Base-by-base conservation (phyloP, 1,140 invertebrate genomes). In the Drosophila arawakana region DNA sequence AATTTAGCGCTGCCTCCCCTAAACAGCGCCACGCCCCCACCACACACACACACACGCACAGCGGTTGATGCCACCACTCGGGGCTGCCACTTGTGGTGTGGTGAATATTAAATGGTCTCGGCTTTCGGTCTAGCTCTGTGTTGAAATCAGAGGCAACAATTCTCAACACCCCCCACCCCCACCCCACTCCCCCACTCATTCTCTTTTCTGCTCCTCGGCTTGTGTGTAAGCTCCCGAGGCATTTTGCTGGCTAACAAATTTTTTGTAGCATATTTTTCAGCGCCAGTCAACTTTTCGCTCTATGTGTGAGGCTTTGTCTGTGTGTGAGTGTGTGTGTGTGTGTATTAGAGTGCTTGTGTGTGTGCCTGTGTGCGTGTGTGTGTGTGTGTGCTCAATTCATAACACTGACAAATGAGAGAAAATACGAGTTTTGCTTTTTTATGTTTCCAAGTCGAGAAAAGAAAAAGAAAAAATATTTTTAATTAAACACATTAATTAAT, bases 221-320 rank as follows among this genome's bases (percentile, higher is more conserved):
- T 73, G 68, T 60, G 55, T 74, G 44, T 58, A 7, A 57, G 71
- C 65, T 57, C 21, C 37, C 35, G 60, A 72, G 52, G 52, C 61
- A 50, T 57, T 55, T 72, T 15, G 52, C 61, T 47, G 71, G 34
- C n/a, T 41, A 78, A 67, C 68, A 73, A 72, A 58, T 46, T 59
- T 86, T 63, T 78, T 88, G 83, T 88, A 88, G 83, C 80, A 88
- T 80, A 88, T 77, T 88, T 86, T 80, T 76, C 66, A 74, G 83
- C 73, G 83, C 76, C 71, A 57, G 37, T n/a, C 60, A 67, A 69
- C 25, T 54, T 9, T 6, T 49, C 7, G 34, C n/a, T 59, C 34
- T 54, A 4, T 55, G 44, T 58, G 49, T 62, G 37, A 43, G 61
- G 44, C 15, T 13, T 21, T 34, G 49, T 30, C 25, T 59, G 21